These are phyloP conservation scores for Andrena trimmerana DNA, from an alignment of 2,888 invertebrate genomes.

Conservation along the genomic window DNA sequence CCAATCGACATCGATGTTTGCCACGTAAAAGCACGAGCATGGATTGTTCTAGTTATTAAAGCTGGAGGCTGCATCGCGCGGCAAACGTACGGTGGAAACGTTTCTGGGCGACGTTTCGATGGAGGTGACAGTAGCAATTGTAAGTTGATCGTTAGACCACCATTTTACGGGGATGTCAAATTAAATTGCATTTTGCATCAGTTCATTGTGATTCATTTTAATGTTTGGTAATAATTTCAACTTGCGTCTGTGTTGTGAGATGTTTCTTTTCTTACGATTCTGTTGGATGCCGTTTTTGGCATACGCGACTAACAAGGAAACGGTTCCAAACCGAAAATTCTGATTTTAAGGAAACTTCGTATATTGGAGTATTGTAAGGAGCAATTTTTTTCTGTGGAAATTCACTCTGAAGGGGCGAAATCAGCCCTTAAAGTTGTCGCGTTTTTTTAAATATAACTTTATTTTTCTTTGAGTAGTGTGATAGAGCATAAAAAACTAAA, in stretches of 20 bases:
- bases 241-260: neutral
- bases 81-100: slow-evolving; percentile 4
- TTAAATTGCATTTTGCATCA: neutral
- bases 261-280: neutral
- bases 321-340: too few relatives aligned
- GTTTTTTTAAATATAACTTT: too few relatives aligned
- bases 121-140: neutral
- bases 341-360: too few relatives aligned
- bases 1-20: slow-evolving; percentile 35
- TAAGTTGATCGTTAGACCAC: neutral
- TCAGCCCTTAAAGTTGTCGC: too few relatives aligned
- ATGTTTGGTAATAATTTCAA: neutral
- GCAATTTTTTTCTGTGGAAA: too few relatives aligned
- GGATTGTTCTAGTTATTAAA: slow-evolving; percentile 63
- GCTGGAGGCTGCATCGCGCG: slow-evolving; percentile 25
- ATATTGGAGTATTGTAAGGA: too few relatives aligned
- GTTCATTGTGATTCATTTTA: neutral
- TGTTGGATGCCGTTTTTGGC: neutral
- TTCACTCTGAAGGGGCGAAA: too few relatives aligned
- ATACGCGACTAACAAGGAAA: too few relatives aligned
- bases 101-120: neutral
- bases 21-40: slow-evolving; percentile 55
- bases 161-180: neutral
- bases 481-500: too few relatives aligned
- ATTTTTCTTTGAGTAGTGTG: too few relatives aligned